phyloP scores from a whole-genome alignment of 2,888 invertebrate species.

The Lasioglossum figueresi region DNA sequence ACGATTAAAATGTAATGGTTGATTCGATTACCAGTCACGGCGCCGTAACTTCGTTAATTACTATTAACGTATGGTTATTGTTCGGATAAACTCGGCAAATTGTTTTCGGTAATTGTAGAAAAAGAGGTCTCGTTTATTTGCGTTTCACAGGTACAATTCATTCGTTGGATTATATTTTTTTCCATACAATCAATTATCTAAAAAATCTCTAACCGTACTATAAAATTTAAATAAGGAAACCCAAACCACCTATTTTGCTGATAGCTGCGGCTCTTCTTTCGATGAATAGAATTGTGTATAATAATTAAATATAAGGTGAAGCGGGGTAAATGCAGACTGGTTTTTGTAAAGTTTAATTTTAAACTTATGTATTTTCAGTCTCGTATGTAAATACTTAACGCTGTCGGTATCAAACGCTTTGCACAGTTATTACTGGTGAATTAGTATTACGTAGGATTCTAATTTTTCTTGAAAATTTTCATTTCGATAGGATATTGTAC shows the following conservation, averaged over 20 bases:
- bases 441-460: too few species aligned
- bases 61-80: background rate
- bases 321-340: too few species aligned
- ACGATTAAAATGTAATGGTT: constrained; percentile 1
- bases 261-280: background rate
- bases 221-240: background rate
- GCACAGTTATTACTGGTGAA: too few species aligned
- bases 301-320: too few species aligned
- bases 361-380: too few species aligned
- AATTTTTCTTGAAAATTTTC: too few species aligned
- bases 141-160: background rate
- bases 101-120: background rate
- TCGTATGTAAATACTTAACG: too few species aligned
- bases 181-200: background rate
- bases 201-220: background rate
- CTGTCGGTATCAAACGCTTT: too few species aligned
- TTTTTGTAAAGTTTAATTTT: too few species aligned
- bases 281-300: too few species aligned
- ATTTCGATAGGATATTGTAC: too few species aligned
- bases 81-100: background rate
- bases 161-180: too few species aligned
- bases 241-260: background rate
- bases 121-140: background rate
- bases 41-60: background rate
- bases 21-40: background rate